Evolutionary conservation across 2,113 vertebrate genomes (phyloP), one percentile per base, ranked within the genome.

Genomic region (Corythoichthys haematopterus): DNA sequence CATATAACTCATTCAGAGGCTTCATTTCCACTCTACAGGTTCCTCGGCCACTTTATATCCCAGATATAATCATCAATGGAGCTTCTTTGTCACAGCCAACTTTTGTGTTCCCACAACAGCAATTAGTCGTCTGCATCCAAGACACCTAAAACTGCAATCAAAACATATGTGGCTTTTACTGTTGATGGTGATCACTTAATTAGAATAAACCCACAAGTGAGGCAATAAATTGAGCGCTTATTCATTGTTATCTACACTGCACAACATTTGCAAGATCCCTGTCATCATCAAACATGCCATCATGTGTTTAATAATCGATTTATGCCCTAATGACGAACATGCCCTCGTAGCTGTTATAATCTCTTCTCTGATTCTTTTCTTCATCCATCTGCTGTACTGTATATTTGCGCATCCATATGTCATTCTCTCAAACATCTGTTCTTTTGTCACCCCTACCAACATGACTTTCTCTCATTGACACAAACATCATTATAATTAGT

Each of bases 31-130:
- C 71, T 66, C 70, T 51, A 72, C 72, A 76, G 77, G 74, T 81
- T 81, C 79, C 81, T 81, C 68, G 67, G 71, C 48, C 64, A 55
- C 71, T 68, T 86, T 81, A 86, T 88, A 79, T 86, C 69, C 69
- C 64, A 58, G 79, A 78, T 83, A 80, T 76, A 83, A 66, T 76
- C 79, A 75, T 77, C 28, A 68, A 76, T 70, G 72, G 77, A 76
- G 77, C 64, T 76, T 45, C 64, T 64, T 71, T 79, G 70, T 72
- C 72, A 77, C 48, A 37, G 78, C 73, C 77, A 66, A 76, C 60
- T 43, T 80, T 69, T 57, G 70, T 63, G 69, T 71, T 81, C 64
- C 52, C 62, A 20, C 20, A 63, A 73, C 58, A 52, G 69, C 74
- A 80, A 84, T 83, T 83, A 83, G 77, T 71, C 70, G 35, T 70